Base-by-base conservation (phyloP, 2,113 vertebrate genomes). In the Ammodytes marinus region DNA sequence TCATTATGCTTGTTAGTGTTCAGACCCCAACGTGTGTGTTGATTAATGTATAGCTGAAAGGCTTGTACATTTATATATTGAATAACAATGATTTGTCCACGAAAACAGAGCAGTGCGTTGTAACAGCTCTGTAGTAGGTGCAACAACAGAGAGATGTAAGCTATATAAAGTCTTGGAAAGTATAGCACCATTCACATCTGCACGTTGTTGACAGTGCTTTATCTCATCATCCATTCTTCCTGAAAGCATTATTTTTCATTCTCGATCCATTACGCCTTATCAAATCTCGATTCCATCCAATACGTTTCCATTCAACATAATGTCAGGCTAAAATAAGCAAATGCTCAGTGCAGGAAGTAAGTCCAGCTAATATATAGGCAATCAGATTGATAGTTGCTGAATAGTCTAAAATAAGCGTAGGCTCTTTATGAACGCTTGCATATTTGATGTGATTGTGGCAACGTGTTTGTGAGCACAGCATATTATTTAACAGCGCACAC, bases 401-500 rank as follows among this genome's bases (percentile, higher is more conserved):
- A 43, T 19, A 74, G 61, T 67, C 49, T 61, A 14, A 69, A 19
- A 17, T 12, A 27, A 69, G 59, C 52, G 27, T 6, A 2, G 58
- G 61, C 49, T 69, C 82, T 66, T 60, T 76, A 64, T 77, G 27
- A 39, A 35, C 4, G 12, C 83, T 76, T 79, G 50, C 73, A 78
- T 86, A 69, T 75, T 87, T 86, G 8, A 77, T 84, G 59, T 66
- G 74, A 80, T 37, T 78, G 43, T 80, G 55, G 61, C 11, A 60
- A 11, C n/a, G 57, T 73, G 54, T 60, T 49, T 80, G 66, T 76
- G 67, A 63, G 53, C 77, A 50, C 50, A 77, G 77, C 49, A 79
- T 74, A 79, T 85, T 55, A 80, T 68, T 8, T 19, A 65, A 66
- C 11, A 0, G 40, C 9, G 11, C 60, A 55, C 14, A 14, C 40